Conservation (phyloP, 2,797 vertebrate species). For the Nannoperca australis region DNA sequence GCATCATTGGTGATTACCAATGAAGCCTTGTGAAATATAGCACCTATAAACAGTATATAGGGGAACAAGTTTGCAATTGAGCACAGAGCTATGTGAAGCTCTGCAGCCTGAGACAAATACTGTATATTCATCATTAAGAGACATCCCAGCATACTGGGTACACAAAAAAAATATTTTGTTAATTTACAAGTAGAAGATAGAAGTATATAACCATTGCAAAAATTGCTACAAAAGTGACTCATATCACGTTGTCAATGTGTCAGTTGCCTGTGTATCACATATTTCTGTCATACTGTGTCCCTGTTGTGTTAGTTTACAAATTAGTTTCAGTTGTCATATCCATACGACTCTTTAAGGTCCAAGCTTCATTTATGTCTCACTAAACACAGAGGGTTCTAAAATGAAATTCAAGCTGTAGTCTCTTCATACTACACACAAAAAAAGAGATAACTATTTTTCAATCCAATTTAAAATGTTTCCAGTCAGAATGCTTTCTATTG, state of each 20-base stretch:
- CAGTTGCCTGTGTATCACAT: background rate
- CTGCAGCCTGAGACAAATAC: conserved; percentile 37
- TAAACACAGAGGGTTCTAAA: no score
- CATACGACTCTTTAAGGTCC: background rate
- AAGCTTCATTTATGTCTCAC: background rate
- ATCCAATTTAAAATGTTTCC: no score
- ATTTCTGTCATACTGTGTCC: background rate
- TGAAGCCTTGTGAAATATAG: conserved; percentile 69
- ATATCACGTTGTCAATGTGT: background rate
- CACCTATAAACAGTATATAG: conserved; percentile 58
- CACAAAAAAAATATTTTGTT: no score
- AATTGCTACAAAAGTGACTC: background rate
- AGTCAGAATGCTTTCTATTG: no score
- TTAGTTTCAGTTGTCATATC: background rate
- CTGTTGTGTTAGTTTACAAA: background rate
- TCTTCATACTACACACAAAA: no score
- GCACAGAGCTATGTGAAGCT: conserved; percentile 20
- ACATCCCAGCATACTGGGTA: background rate
- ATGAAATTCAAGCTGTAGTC: no score
- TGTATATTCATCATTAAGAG: conserved; percentile 46
- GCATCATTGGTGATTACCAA: conserved; percentile 78
- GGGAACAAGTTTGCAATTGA: conserved; percentile 41
- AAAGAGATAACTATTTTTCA: no score
- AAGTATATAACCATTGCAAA: background rate
- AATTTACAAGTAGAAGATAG: no score